Conservation (phyloP, 2,113 vertebrate genomes). For the Bufo bufo region DNA sequence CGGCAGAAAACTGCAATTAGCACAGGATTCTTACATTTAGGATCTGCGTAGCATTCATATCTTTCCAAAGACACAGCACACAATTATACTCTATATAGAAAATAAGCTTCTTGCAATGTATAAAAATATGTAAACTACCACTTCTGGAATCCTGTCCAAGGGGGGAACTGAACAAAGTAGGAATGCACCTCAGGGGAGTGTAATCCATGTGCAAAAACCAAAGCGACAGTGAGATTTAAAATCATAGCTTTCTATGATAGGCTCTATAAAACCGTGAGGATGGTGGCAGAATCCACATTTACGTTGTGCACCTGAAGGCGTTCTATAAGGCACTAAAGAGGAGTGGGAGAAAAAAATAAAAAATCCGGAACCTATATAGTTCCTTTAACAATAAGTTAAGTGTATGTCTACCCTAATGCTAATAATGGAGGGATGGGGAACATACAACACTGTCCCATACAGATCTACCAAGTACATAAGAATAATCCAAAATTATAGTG, state of each 20-base stretch:
- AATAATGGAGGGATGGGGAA: background rate
- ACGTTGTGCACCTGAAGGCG: constrained; percentile 30
- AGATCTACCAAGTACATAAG: background rate
- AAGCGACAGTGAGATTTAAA: background rate
- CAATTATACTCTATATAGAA: constrained; percentile 27
- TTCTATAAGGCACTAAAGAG: constrained; percentile 49
- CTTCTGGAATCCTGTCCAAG: background rate
- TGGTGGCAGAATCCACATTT: background rate
- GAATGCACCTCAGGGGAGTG: background rate
- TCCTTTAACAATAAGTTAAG: constrained; percentile 17
- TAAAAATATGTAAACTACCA: constrained; percentile 48
- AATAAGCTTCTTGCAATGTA: constrained; percentile 48
- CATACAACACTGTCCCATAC: background rate
- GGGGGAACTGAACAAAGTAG: background rate
- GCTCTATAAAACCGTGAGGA: background rate
- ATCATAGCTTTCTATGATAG: background rate
- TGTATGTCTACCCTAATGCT: background rate
- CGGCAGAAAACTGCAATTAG: background rate
- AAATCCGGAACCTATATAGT: background rate
- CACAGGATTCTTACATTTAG: constrained; percentile 7
- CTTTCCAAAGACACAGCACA: constrained; percentile 21
- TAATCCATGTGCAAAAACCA: background rate
- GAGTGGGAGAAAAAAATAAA: background rate
- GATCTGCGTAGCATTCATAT: constrained; percentile 18
- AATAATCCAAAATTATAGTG: background rate